Evolutionary conservation across 2,797 vertebrate species (phyloP), one percentile per base, ranked within the genome.

Genomic region (Acanthurus lineatus): DNA sequence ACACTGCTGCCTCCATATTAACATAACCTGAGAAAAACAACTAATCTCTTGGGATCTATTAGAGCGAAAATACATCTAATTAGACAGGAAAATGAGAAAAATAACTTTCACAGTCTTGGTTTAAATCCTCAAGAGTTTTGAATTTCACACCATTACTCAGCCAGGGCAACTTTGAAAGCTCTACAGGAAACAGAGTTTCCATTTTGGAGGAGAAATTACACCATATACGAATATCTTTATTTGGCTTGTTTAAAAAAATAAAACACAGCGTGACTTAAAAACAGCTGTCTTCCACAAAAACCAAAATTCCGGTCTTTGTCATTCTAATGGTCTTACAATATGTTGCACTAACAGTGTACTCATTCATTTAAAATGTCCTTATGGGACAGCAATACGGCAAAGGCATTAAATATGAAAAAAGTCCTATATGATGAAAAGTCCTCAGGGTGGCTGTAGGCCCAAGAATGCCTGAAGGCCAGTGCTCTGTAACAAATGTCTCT

Each of bases 71-170:
- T 15, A 47, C 9, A 59, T 70, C 48, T 52, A 66, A 79, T 84
- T 82, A 69, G 69, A 70, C 19, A 73, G 25, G 65, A 77, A 81
- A 74, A 76, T 20, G 6, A 68, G 66, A 81, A 79, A 81, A 79
- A 7, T 19, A 11, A 70, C 32, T 68, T 73, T 59, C 17, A 25
- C 38, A 58, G 59, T 3, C 73, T 70, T 42, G 35, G 51, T 35
- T 62, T 19, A 82, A 79, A 75, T 40, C 69, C 56, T 73, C 20
- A 6, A 72, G 72, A 66, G 74, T 49, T 78, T 76, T 66, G 19
- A 73, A 70, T 60, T 63, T 83, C 76, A 63, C 57, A 57, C 51
- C 52, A 69, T 22, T 38, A 53, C n/a, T 45, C 8, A 75, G 17
- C 54, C 28, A 68, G 32, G 32, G 44, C 19, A 77, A 67, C 48